Evolutionary conservation across 2,888 invertebrate genomes (phyloP), one percentile per base, ranked within the genome.

Genomic region (Acleris laterana): DNA sequence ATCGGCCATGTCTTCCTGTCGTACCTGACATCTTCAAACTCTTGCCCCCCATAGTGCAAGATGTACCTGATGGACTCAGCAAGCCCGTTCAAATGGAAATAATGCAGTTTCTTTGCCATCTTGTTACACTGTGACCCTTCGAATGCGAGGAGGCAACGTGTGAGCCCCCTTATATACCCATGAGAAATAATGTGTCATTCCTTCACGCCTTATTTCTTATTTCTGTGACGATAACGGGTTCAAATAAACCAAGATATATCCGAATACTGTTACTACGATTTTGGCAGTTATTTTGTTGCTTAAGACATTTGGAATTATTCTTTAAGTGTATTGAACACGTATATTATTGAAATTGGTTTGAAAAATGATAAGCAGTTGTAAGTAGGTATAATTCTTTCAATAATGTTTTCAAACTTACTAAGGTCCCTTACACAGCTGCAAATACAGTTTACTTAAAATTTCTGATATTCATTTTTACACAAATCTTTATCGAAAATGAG

Each of bases 21-120:
- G 62, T 83, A 76, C 63, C 83, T 76, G 3, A 89, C 69, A 49
- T 90, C 89, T 69, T 88, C 83, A 61, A 89, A 88, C 71, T 88
- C 84, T 44, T 88, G 83, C 17, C 85, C 87, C 2, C 83, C 88
- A 63, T 88, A 89, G 71, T 88, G 80, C 28, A 91, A 71, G 60
- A 91, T 82, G 56, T 88, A 90, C 60, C 63, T 69, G 56, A 68
- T 42, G 32, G 49, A 55, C 64, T 65, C 42, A 42, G 32, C 58
- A 20, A 63, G 28, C 46, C 63, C 57, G 44, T 57, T 64, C 20
- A 68, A 19, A 28, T 71, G 66, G 20, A 71, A 71, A 46, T 71
- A 71, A 48, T 71, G 71, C 20, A 71, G 63, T 61, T 71, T 70
- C 58, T 64, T 68, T 28, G 70, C 70, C 74, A 74, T 75, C 66